Conservation (phyloP, 2,113 vertebrate species). For the Chaetodon auriga region DNA sequence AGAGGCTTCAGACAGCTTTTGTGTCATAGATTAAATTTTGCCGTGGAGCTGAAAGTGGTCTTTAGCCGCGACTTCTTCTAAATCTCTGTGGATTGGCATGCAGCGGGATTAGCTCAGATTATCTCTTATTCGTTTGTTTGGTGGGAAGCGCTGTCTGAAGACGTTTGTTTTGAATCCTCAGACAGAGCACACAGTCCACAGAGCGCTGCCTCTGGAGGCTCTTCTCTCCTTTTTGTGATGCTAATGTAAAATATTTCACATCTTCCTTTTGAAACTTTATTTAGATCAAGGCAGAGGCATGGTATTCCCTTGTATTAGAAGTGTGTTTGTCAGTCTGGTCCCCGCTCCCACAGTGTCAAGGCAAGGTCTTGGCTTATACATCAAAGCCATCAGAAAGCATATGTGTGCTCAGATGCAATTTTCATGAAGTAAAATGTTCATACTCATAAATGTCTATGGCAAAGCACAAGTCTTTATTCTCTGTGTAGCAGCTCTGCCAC, state of each 20-base stretch:
- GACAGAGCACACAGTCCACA: constrained; percentile 38
- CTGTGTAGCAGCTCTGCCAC: constrained; percentile 7
- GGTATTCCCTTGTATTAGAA: constrained; percentile 28
- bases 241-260: constrained; percentile 35
- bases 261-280: constrained; percentile 57
- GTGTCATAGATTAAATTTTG: constrained; percentile 54
- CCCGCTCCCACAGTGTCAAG: constrained; percentile 40
- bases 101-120: constrained; percentile 69
- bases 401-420: constrained; percentile 41
- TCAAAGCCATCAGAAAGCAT: constrained; percentile 50
- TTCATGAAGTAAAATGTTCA: constrained; percentile 47
- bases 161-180: constrained; percentile 53
- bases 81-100: constrained; percentile 64
- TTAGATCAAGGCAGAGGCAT: constrained; percentile 53
- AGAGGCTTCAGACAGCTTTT: constrained; percentile 12
- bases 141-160: constrained; percentile 41
- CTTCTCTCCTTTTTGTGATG: constrained; percentile 28
- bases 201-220: constrained; percentile 38
- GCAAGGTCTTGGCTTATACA: constrained; percentile 27
- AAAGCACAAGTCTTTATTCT: constrained; percentile 21
- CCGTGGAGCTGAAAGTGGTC: constrained; percentile 54
- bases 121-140: constrained; percentile 73
- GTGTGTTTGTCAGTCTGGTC: constrained; percentile 53
- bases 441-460: constrained; percentile 4
- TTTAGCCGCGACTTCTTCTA: constrained; percentile 52